Conservation (phyloP, 2,113 vertebrate genomes). For the Stegostoma tigrinum region DNA sequence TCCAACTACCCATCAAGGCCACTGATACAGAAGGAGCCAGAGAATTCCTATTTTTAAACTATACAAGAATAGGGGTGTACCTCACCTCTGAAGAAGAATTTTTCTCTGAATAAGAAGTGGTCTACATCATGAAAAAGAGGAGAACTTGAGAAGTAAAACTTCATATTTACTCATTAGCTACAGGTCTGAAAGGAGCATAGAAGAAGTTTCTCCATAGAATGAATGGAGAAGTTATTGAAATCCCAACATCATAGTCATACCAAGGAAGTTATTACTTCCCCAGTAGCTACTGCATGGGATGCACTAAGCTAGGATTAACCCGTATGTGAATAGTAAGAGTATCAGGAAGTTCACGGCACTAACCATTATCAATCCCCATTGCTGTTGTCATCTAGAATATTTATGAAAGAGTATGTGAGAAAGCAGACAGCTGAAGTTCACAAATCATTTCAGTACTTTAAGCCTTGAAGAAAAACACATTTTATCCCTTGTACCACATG, state of each 20-base stretch:
- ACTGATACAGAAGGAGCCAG: not conserved
- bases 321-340: not conserved
- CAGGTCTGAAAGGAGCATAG: no score
- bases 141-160: no score
- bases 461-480: not conserved
- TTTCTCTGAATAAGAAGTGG: not conserved
- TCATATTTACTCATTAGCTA: not conserved
- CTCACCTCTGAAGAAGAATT: not conserved
- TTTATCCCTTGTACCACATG: not conserved
- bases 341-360: not conserved
- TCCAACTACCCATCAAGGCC: not conserved
- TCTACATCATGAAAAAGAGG: no score
- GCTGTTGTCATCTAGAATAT: not conserved
- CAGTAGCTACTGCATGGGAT: not conserved
- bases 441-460: not conserved
- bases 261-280: not conserved
- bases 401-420: not conserved
- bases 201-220: no score
- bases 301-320: not conserved
- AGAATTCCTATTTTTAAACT: not conserved
- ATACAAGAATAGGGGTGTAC: not conserved
- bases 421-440: not conserved
- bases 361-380: not conserved
- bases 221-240: no score
- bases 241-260: no score